Conservation (phyloP, 2,113 vertebrate genomes). For the Campylomormyrus numenius region DNA sequence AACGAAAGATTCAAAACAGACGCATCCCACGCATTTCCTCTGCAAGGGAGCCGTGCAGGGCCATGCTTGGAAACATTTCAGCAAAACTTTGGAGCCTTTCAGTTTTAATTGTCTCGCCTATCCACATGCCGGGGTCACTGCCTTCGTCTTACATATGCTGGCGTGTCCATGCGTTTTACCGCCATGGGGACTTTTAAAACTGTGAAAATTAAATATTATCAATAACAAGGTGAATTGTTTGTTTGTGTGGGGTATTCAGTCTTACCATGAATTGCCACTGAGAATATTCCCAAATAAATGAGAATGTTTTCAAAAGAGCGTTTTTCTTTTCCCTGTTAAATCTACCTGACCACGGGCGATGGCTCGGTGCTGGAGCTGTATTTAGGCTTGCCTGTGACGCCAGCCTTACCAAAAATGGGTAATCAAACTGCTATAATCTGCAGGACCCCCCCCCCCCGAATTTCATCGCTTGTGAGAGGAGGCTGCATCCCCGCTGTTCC, state of each 20-base stretch:
- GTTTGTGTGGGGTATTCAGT: not conserved
- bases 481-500: not conserved
- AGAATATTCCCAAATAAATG: not conserved
- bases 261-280: not conserved
- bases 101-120: constrained; percentile 1
- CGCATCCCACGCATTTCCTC: constrained; percentile 19
- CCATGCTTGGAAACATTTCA: constrained; percentile 19
- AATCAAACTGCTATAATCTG: not conserved
- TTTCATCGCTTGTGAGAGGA: not conserved
- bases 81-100: constrained; percentile 17
- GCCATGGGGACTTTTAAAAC: not conserved
- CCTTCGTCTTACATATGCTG: not conserved
- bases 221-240: not conserved
- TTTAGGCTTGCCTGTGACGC: not conserved
- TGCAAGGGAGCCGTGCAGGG: not conserved
- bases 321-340: not conserved
- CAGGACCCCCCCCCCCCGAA: not conserved
- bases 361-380: not conserved
- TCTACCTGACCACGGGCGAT: not conserved
- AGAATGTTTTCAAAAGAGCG: not conserved
- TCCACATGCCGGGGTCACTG: not conserved
- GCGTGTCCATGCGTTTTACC: not conserved
- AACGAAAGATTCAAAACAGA: constrained; percentile 8
- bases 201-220: not conserved
- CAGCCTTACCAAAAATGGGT: not conserved